Evolutionary conservation across 2,888 invertebrate genomes (phyloP), one percentile per base, ranked within the genome.

Genomic region (Dicyrtoma fusca): DNA sequence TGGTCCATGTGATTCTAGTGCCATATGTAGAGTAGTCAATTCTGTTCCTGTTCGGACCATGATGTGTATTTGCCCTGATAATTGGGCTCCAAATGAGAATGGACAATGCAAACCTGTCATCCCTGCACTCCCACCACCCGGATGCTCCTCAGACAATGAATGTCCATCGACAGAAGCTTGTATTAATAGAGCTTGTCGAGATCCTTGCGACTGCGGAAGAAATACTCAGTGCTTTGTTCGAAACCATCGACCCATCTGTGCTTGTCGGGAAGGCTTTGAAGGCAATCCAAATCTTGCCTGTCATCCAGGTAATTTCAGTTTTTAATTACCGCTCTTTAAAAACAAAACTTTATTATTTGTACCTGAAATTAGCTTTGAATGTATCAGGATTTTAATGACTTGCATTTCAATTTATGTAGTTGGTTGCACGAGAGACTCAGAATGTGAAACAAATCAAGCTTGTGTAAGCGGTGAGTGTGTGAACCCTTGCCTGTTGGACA

Each of bases 251-350:
- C 94, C 94, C 1, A 89, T 92, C 47, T 95, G 95, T 83, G 91
- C 92, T 2, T 95, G 95, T 82, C 87, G 88, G 80, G 88, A 90
- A 81, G 94, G 93, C 44, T 92, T 87, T 82, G 92, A 92, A 82
- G 95, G 95, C 59, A 91, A 95, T 84, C 94, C 95, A 1, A 91
- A 94, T 82, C 88, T 90, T 44, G 87, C 88, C 63, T 95, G 95
- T 82, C 88, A 89, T 81, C 87, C 90, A 23, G 82, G 84, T 84
- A 81, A 78, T 81, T 80, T 34, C 8, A 34, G 4, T 8, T 34
- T 34, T 53, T 49, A 13, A 19, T 34, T 1, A 65, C n/a, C n/a
- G n/a, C n/a, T n/a, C n/a, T n/a, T n/a, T n/a, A n/a, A n/a, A n/a
- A n/a, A n/a, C n/a, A n/a, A n/a, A n/a, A n/a, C n/a, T n/a, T n/a